phyloP scores from a whole-genome alignment of 2,888 invertebrate genomes.

The Mythimna vitellina region DNA sequence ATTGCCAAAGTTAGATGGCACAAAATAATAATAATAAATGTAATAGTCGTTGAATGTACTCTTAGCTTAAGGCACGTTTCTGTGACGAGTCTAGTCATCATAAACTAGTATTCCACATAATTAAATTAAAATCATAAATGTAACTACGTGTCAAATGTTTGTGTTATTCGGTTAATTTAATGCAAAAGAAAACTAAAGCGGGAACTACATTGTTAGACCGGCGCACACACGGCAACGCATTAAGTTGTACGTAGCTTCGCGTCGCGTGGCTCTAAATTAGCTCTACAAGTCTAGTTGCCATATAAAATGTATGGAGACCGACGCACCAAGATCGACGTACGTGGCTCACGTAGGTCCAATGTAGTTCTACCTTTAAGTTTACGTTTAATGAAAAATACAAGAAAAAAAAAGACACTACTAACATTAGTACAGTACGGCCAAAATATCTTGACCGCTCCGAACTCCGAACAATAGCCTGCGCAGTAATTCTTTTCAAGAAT shows the following conservation, averaged over 20 bases:
- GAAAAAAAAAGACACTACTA: neutral
- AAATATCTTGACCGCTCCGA: neutral
- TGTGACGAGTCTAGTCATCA: slow-evolving; percentile 86
- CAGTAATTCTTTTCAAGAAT: no score
- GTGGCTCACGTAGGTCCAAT: no score
- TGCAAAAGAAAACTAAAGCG: slow-evolving; percentile 16
- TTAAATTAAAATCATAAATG: slow-evolving; percentile 62
- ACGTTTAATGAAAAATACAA: slow-evolving; percentile 5
- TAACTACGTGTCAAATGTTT: slow-evolving; percentile 72
- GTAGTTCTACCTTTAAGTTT: neutral
- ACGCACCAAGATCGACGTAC: no score
- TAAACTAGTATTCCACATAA: slow-evolving; percentile 67
- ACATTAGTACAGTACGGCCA: neutral
- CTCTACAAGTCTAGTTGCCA: no score
- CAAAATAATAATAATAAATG: slow-evolving; percentile 69
- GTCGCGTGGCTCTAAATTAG: no score
- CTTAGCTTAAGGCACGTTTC: slow-evolving; percentile 80
- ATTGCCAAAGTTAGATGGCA: slow-evolving; percentile 77
- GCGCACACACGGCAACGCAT: no score
- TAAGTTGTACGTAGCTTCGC: no score
- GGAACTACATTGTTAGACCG: neutral
- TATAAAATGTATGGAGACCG: no score
- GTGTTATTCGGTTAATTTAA: slow-evolving; percentile 66
- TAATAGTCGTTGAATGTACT: slow-evolving; percentile 78
- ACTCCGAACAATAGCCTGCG: no score